These are phyloP conservation scores for Emydura subglobosa DNA, from an alignment of 2,113 vertebrate species.

Conservation along the genomic window DNA sequence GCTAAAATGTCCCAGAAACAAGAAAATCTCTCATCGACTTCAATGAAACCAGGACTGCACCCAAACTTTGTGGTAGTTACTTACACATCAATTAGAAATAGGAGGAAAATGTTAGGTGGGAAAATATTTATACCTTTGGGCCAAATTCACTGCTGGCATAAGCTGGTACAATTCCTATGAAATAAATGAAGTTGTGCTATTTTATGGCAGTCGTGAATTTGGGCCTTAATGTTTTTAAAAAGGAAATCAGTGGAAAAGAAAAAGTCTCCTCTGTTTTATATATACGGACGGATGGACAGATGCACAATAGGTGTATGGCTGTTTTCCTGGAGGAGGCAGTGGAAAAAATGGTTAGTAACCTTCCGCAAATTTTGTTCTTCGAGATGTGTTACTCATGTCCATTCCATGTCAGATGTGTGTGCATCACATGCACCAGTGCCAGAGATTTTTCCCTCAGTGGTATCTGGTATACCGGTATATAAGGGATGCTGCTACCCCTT, in stretches of 20 bases:
- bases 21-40: not conserved
- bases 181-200: not conserved
- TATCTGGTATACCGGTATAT: too few relatives aligned
- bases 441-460: too few relatives aligned
- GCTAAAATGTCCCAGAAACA: not conserved
- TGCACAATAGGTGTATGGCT: accelerated
- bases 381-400: too few relatives aligned
- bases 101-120: not conserved
- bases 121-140: not conserved
- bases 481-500: too few relatives aligned
- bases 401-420: too few relatives aligned
- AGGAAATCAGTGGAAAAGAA: not conserved
- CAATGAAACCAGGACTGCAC: not conserved
- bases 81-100: not conserved
- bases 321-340: not conserved
- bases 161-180: not conserved
- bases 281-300: too few relatives aligned
- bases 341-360: not conserved
- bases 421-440: too few relatives aligned
- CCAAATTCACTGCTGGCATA: conserved; percentile 28
- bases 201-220: not conserved
- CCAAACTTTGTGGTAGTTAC: not conserved
- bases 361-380: too few relatives aligned
- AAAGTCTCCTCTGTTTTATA: not conserved
- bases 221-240: not conserved